phyloP scores from a whole-genome alignment of 1,140 invertebrate species.

The Hesperophylax magnus region DNA sequence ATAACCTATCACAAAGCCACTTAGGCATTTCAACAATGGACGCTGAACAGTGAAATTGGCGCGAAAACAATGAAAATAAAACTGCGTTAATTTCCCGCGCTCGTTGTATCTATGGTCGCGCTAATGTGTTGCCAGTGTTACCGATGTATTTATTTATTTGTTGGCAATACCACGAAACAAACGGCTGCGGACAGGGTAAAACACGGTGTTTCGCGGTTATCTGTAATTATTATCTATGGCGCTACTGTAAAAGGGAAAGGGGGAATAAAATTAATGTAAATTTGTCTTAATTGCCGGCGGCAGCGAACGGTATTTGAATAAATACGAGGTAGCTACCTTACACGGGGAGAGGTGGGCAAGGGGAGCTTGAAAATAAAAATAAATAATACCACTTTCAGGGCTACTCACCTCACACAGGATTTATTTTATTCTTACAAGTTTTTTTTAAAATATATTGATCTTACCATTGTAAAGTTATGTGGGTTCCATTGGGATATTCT shows the following conservation, averaged over 20 bases:
- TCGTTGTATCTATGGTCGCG: slow-evolving; percentile 13
- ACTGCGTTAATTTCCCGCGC: slow-evolving; percentile 19
- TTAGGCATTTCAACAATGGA: slow-evolving; percentile 10
- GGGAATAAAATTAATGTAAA: slow-evolving; percentile 57
- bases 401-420: no score
- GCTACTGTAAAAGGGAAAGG: not conserved
- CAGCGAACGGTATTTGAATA: slow-evolving; percentile 53
- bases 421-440: no score
- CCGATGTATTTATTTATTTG: slow-evolving; percentile 56
- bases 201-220: slow-evolving; percentile 47
- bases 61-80: slow-evolving; percentile 21
- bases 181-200: slow-evolving; percentile 50
- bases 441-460: no score
- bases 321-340: slow-evolving; percentile 39
- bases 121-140: slow-evolving; percentile 41
- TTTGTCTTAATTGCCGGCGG: slow-evolving; percentile 55
- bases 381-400: no score
- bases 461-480: no score
- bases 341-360: not conserved
- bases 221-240: slow-evolving; percentile 46
- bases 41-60: not conserved
- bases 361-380: no score
- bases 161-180: slow-evolving; percentile 50
- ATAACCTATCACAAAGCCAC: not conserved
- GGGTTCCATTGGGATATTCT: no score